Conservation (phyloP, 2,113 vertebrate species). For the Macroglossus sobrinus region DNA sequence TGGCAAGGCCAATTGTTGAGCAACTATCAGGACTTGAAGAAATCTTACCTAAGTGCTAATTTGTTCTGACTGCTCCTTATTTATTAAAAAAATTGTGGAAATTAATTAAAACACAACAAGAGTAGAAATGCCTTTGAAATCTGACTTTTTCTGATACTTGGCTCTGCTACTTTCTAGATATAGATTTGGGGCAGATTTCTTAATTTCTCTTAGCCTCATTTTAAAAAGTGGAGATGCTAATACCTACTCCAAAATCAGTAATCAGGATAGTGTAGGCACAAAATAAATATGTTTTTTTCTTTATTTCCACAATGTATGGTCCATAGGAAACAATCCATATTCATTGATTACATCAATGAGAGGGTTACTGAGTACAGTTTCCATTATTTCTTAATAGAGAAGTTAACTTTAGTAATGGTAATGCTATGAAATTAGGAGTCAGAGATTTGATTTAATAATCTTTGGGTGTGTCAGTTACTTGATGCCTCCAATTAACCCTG, state of each 20-base stretch:
- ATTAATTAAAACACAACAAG: not conserved
- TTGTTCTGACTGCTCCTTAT: not conserved
- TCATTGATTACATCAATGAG: not conserved
- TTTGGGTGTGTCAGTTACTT: constrained; percentile 49
- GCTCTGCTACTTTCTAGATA: not conserved
- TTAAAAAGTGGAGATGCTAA: not conserved
- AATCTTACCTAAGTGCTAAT: not conserved
- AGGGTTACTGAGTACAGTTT: not conserved
- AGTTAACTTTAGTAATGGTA: constrained; percentile 38
- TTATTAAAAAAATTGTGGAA: not conserved
- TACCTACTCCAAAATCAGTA: not conserved
- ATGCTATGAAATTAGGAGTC: constrained; percentile 10
- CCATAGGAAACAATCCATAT: not conserved
- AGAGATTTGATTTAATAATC: constrained; percentile 46
- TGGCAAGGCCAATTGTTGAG: not conserved
- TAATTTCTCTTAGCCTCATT: not conserved
- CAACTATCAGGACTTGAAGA: not conserved
- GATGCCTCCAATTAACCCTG: constrained; percentile 35
- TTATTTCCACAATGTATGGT: not conserved
- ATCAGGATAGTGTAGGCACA: not conserved
- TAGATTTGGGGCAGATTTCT: not conserved
- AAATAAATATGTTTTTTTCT: not conserved
- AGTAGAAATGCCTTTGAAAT: not conserved
- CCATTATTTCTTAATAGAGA: constrained; percentile 29
- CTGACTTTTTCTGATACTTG: not conserved